Percentiles rank a stretch among this genome's conserved stretches.
These are phyloP conservation scores for Crocuta crocuta DNA, from an alignment of 2,113 vertebrate genomes.

Conservation along the genomic window DNA sequence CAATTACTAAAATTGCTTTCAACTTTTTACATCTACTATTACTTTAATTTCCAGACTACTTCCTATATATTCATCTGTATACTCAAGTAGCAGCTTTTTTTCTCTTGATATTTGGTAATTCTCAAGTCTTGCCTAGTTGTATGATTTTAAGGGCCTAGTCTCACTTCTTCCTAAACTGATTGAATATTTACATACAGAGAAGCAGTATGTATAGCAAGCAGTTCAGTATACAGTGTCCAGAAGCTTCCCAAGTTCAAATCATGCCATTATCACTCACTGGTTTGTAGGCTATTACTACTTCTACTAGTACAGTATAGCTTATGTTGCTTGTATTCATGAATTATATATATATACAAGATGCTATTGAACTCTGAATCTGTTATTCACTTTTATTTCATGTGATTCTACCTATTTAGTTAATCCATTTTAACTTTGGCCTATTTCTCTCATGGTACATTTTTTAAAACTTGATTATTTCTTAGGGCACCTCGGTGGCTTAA, in stretches of 20 bases:
- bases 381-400: neutral
- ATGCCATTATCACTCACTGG: neutral
- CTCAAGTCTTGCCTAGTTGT: neutral
- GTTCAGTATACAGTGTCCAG: neutral
- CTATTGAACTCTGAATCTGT: neutral
- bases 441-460: neutral
- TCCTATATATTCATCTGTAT: neutral
- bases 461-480: neutral
- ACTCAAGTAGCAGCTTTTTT: neutral
- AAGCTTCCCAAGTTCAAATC: neutral
- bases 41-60: neutral
- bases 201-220: neutral
- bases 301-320: neutral
- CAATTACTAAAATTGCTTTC: neutral
- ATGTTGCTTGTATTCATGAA: neutral
- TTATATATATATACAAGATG: neutral
- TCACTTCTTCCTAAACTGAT: neutral
- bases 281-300: neutral
- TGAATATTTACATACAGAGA: neutral
- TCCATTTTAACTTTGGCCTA: neutral
- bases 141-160: neutral
- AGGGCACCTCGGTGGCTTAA: too few species aligned
- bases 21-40: neutral
- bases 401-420: neutral
- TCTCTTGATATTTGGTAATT: neutral